Conservation (phyloP, 2,888 invertebrate genomes). For the Tachystola acroxantha region DNA sequence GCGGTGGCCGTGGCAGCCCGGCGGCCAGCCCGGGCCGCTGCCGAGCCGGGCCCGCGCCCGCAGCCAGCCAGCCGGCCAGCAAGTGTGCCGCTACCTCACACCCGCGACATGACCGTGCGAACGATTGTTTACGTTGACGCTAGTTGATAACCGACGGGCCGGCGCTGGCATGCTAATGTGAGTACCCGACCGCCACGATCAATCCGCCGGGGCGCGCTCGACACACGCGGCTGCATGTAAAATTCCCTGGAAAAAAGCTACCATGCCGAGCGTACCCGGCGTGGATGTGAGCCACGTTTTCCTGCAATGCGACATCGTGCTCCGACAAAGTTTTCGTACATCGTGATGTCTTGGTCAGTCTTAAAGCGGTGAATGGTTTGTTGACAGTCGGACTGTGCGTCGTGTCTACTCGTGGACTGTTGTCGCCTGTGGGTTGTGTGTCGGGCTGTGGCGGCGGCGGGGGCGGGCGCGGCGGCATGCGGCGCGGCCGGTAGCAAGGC, state of each 20-base stretch:
- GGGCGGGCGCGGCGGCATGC: slow-evolving; percentile 35
- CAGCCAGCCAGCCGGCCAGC: slow-evolving; percentile 52
- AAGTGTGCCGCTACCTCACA: slow-evolving; percentile 53
- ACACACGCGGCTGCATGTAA: slow-evolving; percentile 10
- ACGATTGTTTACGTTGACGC: slow-evolving; percentile 70
- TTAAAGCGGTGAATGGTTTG: slow-evolving; percentile 35
- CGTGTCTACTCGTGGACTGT: slow-evolving; percentile 62
- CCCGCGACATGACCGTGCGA: slow-evolving; percentile 60
- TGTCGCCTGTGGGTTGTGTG: slow-evolving; percentile 31
- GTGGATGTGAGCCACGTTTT: slow-evolving; percentile 28
- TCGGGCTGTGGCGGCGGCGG: slow-evolving; percentile 16
- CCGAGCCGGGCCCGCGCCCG: slow-evolving; percentile 51
- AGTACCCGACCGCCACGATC: slow-evolving; percentile 34
- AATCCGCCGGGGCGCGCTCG: slow-evolving; percentile 1
- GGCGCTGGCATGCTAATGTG: slow-evolving; percentile 77
- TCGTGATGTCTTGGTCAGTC: slow-evolving; percentile 11
- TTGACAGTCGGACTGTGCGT: slow-evolving; percentile 70
- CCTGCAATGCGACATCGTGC: slow-evolving; percentile 70
- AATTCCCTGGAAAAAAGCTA: slow-evolving; percentile 12
- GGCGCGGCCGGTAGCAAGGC: slow-evolving; percentile 55
- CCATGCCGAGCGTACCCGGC: slow-evolving; percentile 10
- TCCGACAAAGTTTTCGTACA: slow-evolving; percentile 37
- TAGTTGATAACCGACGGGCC: slow-evolving; percentile 69
- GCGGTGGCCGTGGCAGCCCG: slow-evolving; percentile 59
- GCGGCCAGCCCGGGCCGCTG: slow-evolving; percentile 64